Base-by-base conservation (phyloP, 1,140 invertebrate species). In the Drusus annulatus region DNA sequence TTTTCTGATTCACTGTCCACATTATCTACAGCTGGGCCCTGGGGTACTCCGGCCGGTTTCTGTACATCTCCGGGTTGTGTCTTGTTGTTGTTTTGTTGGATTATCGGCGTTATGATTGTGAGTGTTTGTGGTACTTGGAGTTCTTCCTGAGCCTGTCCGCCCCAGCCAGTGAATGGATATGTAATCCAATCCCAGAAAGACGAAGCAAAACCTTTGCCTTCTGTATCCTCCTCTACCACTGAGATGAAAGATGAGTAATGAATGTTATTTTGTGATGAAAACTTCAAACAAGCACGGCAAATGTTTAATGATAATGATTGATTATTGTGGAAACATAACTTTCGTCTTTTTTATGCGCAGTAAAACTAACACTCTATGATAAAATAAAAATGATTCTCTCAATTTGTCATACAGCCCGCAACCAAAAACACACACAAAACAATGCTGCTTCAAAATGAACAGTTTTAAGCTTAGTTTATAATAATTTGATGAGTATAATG, bases 151-250 rank as follows among this genome's bases (percentile, higher is more conserved):
- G 82, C 84, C 8, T 80, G 75, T 8, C 84, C 84, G 79, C 85
- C 85, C 88, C 88, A 90, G 85, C 87, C 88, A 15, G 85, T 81
- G 74, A 89, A 89, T 6, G 89, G 89, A 83, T 89, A 89, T 15
- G 85, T 87, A 83, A 90, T 84, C 88, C 88, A 90, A 56, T 86
- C 86, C 89, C 89, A 90, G 80, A 89, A 65, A 31, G 87, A 87
- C 6, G 87, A 88, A 78, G 85, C 85, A 76, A 88, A 86, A 65
- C 88, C 88, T 78, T 86, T 87, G 45, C 85, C 86, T 76, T 88
- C 84, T 58, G 76, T 28, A 10, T 78, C n/a, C 15, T 54, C 23
- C 15, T 54, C 58, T 56, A 80, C 56, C 56, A 74, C 25, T 62
- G 68, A 36, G 5, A 63, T 76, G 71, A 56, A 74, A 74, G 21